Base-by-base conservation (phyloP, 2,888 invertebrate species). In the Sarcophaga subvicina region DNA sequence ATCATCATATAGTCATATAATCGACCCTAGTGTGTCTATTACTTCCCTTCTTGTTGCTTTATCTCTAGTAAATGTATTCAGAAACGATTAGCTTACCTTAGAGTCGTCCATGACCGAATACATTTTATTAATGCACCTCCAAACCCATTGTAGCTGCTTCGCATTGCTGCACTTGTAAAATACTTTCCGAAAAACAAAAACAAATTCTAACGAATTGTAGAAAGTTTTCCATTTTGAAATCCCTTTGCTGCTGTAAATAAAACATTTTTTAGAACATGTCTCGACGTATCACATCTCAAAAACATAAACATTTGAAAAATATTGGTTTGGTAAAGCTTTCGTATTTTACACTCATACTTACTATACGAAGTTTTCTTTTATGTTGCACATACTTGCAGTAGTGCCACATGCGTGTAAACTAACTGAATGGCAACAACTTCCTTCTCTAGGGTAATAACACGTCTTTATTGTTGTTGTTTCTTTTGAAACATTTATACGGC, bases 301-400 rank as follows among this genome's bases (percentile, higher is more conserved):
- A 88, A 88, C 92, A 92, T 92, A 92, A 92, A 92, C 91, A 90
- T 91, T 88, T 81, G 78, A 86, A 91, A 91, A 89, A 90, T 91
- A 91, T 90, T 91, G 88, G 37, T 37, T 37, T 37, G 37, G 89
- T 86, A 86, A 87, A 90, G 91, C 90, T 91, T 90, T 90, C 89
- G 88, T 90, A 89, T 88, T 89, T 89, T 88, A 89, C 88, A 89
- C 89, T 82, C 79, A 71, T 73, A 62, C 20, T n/a, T 67, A 4
- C 45, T 37, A 11, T 1, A 4, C 1, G 17, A 54, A 54, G 12
- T 54, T 14, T 14, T 54, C 17, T 14, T 54, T 54, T 54, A 54
- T 17, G 54, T 54, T 64, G 45, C 62, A 75, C 59, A 63, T n/a
- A n/a, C 6, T 60, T 17, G 45, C 67, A 64, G 54, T 45, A 20